Percentiles rank a stretch among this genome's conserved stretches.
These are phyloP conservation scores for Microtus richardsoni DNA, from an alignment of 2,113 vertebrate species.

Conservation along the genomic window DNA sequence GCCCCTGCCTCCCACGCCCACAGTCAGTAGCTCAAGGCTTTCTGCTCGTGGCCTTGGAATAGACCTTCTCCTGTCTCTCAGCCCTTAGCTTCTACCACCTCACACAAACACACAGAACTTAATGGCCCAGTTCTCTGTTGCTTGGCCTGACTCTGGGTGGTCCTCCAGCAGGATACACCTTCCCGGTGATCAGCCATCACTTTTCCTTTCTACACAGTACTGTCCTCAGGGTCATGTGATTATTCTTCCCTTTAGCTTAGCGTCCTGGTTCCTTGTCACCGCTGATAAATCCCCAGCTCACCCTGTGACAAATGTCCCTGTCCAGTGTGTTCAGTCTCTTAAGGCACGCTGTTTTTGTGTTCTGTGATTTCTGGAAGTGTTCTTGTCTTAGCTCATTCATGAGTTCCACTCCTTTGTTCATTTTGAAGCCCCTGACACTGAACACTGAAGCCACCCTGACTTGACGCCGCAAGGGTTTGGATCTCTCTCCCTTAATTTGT, in stretches of 20 bases:
- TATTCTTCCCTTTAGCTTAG: background rate
- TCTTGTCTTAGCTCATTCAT: background rate
- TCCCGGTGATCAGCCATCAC: rapidly evolving
- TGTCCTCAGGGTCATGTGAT: background rate
- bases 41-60: background rate
- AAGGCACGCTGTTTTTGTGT: rapidly evolving
- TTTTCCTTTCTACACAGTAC: background rate
- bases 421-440: background rate
- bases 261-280: background rate
- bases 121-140: rapidly evolving
- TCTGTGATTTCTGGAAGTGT: background rate
- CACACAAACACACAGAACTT: rapidly evolving
- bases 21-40: background rate
- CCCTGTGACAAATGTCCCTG: background rate
- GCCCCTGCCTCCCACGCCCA: rapidly evolving
- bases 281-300: background rate
- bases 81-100: background rate
- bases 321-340: background rate
- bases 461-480: background rate
- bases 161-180: rapidly evolving
- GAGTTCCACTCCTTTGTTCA: background rate
- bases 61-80: rapidly evolving
- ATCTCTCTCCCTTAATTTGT: background rate
- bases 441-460: too few species aligned
- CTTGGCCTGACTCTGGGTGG: rapidly evolving